Conservation (phyloP, 2,113 vertebrate genomes). For the Stigmatopora nigra region DNA sequence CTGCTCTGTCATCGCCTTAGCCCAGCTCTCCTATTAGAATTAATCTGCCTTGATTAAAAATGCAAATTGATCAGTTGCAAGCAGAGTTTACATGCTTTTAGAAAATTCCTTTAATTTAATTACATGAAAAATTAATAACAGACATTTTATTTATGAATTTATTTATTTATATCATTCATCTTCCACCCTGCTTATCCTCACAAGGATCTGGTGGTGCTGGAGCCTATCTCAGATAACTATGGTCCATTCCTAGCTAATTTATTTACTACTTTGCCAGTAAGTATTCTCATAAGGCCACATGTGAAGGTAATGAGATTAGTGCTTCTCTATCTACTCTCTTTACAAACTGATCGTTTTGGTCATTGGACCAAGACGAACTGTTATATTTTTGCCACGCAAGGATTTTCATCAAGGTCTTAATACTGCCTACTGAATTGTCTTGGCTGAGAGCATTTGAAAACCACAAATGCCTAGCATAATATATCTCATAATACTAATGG, state of each 20-base stretch:
- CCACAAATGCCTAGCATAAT: conserved; percentile 1
- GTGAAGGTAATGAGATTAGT: conserved; percentile 65
- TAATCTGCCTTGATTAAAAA: conserved; percentile 72
- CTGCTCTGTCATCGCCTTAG: conserved; percentile 60
- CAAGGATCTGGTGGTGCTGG: no score
- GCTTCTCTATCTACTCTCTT: conserved; percentile 27
- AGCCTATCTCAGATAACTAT: no score
- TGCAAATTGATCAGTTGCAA: conserved; percentile 69
- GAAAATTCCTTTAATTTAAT: conserved; percentile 72
- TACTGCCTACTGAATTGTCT: conserved; percentile 46
- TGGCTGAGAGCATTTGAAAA: conserved; percentile 25
- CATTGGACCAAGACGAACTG: conserved; percentile 46
- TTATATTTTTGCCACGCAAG: conserved; percentile 49
- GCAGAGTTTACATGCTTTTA: conserved; percentile 70
- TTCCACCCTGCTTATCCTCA: no score
- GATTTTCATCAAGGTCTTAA: conserved; percentile 47
- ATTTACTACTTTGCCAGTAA: conserved; percentile 32
- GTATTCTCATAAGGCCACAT: conserved; percentile 55
- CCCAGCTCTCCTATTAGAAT: conserved; percentile 65
- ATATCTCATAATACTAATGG: not conserved
- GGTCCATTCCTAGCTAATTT: not conserved
- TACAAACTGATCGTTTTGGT: conserved; percentile 46
- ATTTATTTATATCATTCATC: not conserved
- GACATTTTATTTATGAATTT: conserved; percentile 48
- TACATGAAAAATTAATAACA: conserved; percentile 69